Evolutionary conservation across 2,797 vertebrate genomes (phyloP), one percentile per base, ranked within the genome.

Genomic region (Podargus strigoides): DNA sequence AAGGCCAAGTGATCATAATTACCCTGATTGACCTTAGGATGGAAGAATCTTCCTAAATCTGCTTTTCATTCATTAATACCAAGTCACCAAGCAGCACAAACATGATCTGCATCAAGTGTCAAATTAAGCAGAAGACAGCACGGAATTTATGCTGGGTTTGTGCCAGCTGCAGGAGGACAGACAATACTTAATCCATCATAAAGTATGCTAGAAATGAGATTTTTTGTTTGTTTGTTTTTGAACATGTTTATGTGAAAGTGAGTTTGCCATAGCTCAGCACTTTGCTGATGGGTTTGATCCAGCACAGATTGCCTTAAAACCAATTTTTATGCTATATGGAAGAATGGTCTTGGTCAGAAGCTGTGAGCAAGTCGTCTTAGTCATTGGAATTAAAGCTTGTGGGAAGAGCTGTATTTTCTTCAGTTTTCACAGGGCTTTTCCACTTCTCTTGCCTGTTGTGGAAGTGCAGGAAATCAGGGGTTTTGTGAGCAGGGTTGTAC

Each of bases 21-120:
- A 93, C 85, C 85, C 85, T 55, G 55, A 73, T 23, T 90, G 76
- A 95, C 73, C 87, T 91, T 81, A 81, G 66, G 37, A 77, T 62
- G 30, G 63, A 86, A 94, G 73, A 90, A 72, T 86, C 73, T 91
- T 93, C 58, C 87, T 91, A 81, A 94, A 78, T 89, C 83, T 94
- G 89, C 85, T 93, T 96, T 39, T 81, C 50, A 49, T 83, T 94
- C 42, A 47, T 94, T 86, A 94, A 84, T 93, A 94, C 58, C n/a
- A 86, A 94, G 26, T 69, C 87, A 78, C 58, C 55, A 84, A 90
- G 85, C 83, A 94, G 79, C 79, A 86, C 42, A 94, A 93, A 94
- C 76, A 49, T 3, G 32, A 94, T 91, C 66, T 90, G 79, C 73
- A 94, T 96, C 79, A 84, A 88, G 55, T 68, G 42, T 90, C 93